Conservation (phyloP, 1,140 invertebrate species). For the Drosophila lacertosa region DNA sequence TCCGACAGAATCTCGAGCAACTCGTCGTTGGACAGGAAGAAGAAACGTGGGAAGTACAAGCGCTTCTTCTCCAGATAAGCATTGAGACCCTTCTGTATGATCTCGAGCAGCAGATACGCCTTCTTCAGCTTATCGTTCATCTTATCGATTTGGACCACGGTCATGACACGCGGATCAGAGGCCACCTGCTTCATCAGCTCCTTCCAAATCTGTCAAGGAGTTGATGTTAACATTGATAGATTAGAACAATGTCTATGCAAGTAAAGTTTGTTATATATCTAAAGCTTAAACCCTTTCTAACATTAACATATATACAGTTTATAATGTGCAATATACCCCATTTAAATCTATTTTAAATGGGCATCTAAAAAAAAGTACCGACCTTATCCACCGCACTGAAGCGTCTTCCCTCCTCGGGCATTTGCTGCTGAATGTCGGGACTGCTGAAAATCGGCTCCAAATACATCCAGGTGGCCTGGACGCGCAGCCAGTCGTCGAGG, state of each 20-base stretch:
- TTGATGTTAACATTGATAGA: not conserved
- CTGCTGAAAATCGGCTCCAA: slow-evolving; percentile 98
- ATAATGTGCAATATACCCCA: not conserved
- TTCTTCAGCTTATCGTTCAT: slow-evolving; percentile 96
- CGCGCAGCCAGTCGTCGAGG: slow-evolving; percentile 97
- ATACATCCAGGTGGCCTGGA: slow-evolving; percentile 98
- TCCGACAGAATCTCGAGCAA: slow-evolving; percentile 97
- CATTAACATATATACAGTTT: no score
- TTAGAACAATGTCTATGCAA: no score
- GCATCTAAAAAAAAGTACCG: not conserved
- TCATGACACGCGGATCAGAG: slow-evolving; percentile 91
- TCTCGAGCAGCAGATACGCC: slow-evolving; percentile 93
- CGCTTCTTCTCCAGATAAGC: slow-evolving; percentile 98
- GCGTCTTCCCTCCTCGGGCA: slow-evolving; percentile 94
- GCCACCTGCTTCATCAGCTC: slow-evolving; percentile 96
- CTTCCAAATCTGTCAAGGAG: slow-evolving; percentile 87
- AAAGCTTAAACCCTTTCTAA: not conserved
- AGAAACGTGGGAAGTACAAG: slow-evolving; percentile 97
- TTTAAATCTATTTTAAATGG: not conserved
- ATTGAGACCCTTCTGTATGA: slow-evolving; percentile 96
- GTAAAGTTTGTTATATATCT: no score
- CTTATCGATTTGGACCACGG: slow-evolving; percentile 95
- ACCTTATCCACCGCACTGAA: slow-evolving; percentile 95
- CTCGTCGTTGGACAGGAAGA: slow-evolving; percentile 99
- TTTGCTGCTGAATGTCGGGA: slow-evolving; percentile 98